Conservation (phyloP, 2,113 vertebrate genomes). For the Takifugu bimaculatus region DNA sequence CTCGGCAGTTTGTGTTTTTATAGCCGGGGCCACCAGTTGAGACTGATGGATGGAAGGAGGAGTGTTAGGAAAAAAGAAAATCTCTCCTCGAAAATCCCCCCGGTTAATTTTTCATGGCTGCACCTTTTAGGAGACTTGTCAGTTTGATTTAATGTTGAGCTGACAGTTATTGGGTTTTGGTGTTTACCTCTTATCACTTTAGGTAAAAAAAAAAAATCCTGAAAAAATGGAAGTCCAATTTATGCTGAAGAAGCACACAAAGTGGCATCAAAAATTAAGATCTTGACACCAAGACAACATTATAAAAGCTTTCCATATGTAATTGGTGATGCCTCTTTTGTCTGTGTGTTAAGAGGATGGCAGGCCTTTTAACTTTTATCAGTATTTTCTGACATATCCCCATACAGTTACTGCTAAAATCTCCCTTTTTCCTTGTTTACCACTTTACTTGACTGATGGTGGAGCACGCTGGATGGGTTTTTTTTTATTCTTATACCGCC, state of each 20-base stretch:
- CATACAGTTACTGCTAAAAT: constrained; percentile 30
- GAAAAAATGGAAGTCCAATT: constrained; percentile 53
- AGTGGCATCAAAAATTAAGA: constrained; percentile 71
- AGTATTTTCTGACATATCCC: constrained; percentile 48
- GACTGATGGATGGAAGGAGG: constrained; percentile 19
- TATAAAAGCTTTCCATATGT: constrained; percentile 68
- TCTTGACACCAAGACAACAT: constrained; percentile 65
- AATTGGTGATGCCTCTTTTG: constrained; percentile 41
- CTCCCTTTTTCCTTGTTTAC: constrained; percentile 27
- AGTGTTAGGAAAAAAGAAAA: constrained; percentile 26
- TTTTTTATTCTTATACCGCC: constrained; percentile 4
- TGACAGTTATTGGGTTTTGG: constrained; percentile 75
- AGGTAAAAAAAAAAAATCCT: constrained; percentile 35
- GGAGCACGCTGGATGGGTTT: constrained; percentile 17
- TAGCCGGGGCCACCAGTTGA: constrained; percentile 31
- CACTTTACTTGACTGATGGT: constrained; percentile 46
- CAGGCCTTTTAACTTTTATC: constrained; percentile 45
- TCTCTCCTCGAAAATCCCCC: constrained; percentile 51
- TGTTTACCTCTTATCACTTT: constrained; percentile 74
- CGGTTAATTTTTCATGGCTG: constrained; percentile 70
- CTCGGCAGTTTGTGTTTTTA: constrained; percentile 10
- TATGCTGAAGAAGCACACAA: constrained; percentile 59
- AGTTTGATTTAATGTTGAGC: constrained; percentile 68
- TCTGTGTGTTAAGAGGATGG: constrained; percentile 36
- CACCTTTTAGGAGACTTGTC: constrained; percentile 71